Base-by-base conservation (phyloP, 2,888 invertebrate species). In the Lomographa bimaculata region DNA sequence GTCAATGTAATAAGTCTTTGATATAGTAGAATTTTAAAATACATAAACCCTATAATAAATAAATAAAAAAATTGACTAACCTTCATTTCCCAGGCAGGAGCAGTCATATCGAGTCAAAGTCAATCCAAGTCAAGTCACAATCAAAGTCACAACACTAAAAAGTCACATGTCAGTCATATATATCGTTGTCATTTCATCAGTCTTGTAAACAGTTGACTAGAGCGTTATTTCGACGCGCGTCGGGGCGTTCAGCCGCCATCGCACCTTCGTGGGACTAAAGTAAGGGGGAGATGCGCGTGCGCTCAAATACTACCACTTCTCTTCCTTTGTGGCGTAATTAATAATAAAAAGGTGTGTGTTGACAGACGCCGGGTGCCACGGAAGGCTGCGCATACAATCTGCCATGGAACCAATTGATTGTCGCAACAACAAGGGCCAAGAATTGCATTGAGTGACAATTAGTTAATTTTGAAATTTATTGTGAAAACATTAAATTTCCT, bases 221-320 rank as follows among this genome's bases (percentile, higher is more conserved):
- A 71, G 50, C 44, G 46, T 52, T 57, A 28, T 34, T 72, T 72
- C 71, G 57, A 68, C 68, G 69, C 76, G 76, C 48, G 57, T 50
- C 54, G 57, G 64, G 58, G 73, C 82, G 82, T 66, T 64, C 64
- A 44, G 55, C 65, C 71, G 78, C 79, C 85, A 82, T 81, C 44
- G 76, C 78, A 79, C 38, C 61, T 57, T 74, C 79, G 79, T 72
- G 55, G 38, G 12, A 87, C 87, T 87, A 80, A 52, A 43, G 46
- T 19, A 65, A 14, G 60, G 64, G 67, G 67, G 66, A 58, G 47
- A 28, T 39, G 17, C 16, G 57, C 60, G 37, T 47, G 46, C 63
- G 56, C 49, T 79, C 73, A 84, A 79, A 87, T 86, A 86, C 77
- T 79, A 59, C 86, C 85, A 84, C 85, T 79, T 65, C 86, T 72